Conservation (phyloP, 2,888 invertebrate genomes). For the Rhabditoides inermis region DNA sequence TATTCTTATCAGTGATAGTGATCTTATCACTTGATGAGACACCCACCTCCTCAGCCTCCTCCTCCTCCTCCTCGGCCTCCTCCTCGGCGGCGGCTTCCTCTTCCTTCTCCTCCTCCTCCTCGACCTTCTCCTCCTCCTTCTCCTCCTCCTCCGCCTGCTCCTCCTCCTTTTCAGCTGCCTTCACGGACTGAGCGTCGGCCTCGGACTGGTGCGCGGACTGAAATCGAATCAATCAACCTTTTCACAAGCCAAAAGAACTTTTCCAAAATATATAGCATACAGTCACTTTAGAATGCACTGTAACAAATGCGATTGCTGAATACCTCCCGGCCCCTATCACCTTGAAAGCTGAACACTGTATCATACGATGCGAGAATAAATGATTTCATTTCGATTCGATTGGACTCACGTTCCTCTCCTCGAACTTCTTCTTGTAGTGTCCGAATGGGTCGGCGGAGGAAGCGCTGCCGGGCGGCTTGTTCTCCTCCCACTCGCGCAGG, state of each 20-base stretch:
- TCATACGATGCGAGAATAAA: no score
- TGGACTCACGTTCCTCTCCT: conserved; percentile 33
- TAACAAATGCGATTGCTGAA: no score
- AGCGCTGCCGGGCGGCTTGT: conserved; percentile 49
- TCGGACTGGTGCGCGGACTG: conserved; percentile 29
- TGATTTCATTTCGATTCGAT: background rate
- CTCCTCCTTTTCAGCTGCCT: conserved; percentile 20
- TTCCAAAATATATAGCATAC: background rate
- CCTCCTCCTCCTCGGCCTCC: conserved; percentile 16
- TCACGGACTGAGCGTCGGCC: conserved; percentile 26
- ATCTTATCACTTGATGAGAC: no score
- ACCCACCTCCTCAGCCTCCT: conserved; percentile 27
- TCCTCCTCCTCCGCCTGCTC: conserved; percentile 7
- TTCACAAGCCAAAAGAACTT: background rate
- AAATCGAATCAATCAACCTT: background rate
- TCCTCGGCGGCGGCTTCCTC: conserved; percentile 11
- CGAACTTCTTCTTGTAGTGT: conserved; percentile 49
- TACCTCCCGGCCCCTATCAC: no score
- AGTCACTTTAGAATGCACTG: no score
- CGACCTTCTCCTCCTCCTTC: conserved; percentile 7
- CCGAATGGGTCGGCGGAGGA: conserved; percentile 47
- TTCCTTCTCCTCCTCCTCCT: conserved; percentile 12
- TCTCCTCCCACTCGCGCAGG: conserved; percentile 51
- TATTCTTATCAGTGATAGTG: no score
- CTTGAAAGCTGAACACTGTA: no score